A percentile compares a stretch with the other conserved stretches of the same genome.
phyloP scores from a whole-genome alignment of 2,888 invertebrate genomes.

The Hartigia nigra region DNA sequence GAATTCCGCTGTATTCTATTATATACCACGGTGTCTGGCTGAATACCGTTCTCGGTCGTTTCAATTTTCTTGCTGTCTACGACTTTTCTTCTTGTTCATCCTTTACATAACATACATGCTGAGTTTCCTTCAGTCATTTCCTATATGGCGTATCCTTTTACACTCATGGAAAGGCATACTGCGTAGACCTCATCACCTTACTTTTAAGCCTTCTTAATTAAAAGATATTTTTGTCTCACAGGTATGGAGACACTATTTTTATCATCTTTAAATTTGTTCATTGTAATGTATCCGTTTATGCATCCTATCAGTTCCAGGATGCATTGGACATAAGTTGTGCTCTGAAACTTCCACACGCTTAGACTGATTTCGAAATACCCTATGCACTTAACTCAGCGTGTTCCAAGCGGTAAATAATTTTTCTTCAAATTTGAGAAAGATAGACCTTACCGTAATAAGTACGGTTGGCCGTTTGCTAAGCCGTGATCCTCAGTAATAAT shows the following conservation, averaged over 20 bases:
- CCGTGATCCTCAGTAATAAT: background rate
- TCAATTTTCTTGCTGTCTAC: conserved; percentile 27
- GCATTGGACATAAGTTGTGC: background rate
- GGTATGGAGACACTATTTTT: background rate
- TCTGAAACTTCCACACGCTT: background rate
- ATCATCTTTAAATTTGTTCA: background rate
- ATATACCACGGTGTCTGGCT: conserved; percentile 20
- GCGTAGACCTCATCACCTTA: background rate
- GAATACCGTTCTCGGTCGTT: conserved; percentile 25
- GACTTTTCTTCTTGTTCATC: conserved; percentile 13
- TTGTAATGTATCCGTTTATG: background rate
- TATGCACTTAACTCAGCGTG: background rate
- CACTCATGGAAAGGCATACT: background rate
- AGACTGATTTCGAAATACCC: background rate
- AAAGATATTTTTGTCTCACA: conserved; percentile 37
- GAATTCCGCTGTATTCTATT: conserved; percentile 55
- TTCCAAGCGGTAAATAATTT: background rate
- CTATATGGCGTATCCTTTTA: background rate
- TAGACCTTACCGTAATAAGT: background rate
- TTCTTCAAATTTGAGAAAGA: background rate
- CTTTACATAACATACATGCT: background rate
- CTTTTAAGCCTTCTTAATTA: conserved; percentile 36
- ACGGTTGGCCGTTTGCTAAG: background rate
- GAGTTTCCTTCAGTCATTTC: background rate
- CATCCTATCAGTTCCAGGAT: background rate